These are phyloP conservation scores for Microhierax caerulescens DNA, from an alignment of 2,797 vertebrate species.

Conservation along the genomic window DNA sequence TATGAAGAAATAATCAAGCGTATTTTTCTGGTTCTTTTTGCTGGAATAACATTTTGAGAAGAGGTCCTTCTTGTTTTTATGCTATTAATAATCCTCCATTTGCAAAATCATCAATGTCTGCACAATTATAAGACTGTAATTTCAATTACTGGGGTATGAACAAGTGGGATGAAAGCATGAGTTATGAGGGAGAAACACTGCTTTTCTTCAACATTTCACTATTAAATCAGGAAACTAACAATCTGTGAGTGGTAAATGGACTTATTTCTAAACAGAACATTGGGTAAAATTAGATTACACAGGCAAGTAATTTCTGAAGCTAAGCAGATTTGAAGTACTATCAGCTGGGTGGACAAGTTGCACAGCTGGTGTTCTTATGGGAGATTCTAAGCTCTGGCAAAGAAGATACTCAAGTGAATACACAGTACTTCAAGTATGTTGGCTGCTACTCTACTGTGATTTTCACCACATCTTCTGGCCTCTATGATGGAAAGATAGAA, in stretches of 20 bases:
- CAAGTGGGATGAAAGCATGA: constrained; percentile 64
- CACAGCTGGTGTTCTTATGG: constrained; percentile 41
- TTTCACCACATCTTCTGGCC: background rate
- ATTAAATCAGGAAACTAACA: constrained; percentile 66
- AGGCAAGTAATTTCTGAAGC: constrained; percentile 63
- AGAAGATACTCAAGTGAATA: background rate
- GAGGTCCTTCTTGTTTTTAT: constrained; percentile 46
- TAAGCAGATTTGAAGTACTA: constrained; percentile 68
- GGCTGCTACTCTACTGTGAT: background rate
- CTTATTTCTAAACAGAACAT: constrained; percentile 64
- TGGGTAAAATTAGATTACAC: constrained; percentile 68
- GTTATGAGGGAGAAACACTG: constrained; percentile 58
- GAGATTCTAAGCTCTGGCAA: background rate
- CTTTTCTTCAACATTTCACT: constrained; percentile 59
- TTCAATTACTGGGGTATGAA: constrained; percentile 65
- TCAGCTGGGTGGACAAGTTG: constrained; percentile 66
- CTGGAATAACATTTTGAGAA: constrained; percentile 53
- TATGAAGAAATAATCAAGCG: constrained; percentile 55
- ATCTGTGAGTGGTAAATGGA: constrained; percentile 64
- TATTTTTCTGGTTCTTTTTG: constrained; percentile 57
- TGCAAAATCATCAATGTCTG: constrained; percentile 66
- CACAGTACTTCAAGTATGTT: background rate
- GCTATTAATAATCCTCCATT: constrained; percentile 63
- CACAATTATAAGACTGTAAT: constrained; percentile 58
- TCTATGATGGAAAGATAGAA: background rate